These are phyloP conservation scores for Hyposoter dolosus DNA, from an alignment of 2,888 invertebrate species.

Conservation along the genomic window DNA sequence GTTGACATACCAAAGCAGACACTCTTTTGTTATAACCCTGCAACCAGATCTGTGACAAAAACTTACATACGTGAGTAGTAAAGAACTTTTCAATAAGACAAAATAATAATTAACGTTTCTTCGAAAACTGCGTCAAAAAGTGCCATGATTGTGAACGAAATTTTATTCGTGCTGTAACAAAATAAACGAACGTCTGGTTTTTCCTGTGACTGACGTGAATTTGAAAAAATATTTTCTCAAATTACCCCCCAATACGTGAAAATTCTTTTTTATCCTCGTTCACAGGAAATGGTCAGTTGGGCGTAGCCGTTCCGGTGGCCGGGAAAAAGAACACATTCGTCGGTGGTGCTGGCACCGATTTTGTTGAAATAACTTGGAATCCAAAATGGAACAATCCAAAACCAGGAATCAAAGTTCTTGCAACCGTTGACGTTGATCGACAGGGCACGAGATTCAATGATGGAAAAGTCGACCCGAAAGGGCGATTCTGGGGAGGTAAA, in stretches of 20 bases:
- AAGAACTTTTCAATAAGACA: slow-evolving; percentile 19
- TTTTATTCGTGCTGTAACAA: too few species aligned
- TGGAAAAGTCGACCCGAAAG: slow-evolving; percentile 89
- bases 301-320: slow-evolving; percentile 83
- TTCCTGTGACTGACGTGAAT: too few species aligned
- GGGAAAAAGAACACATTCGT: slow-evolving; percentile 81
- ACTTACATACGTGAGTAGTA: slow-evolving; percentile 73
- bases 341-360: slow-evolving; percentile 82
- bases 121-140: too few species aligned
- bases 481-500: slow-evolving; percentile 89
- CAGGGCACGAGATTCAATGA: slow-evolving; percentile 88
- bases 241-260: too few species aligned
- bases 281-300: slow-evolving; percentile 75
- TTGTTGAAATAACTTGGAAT: slow-evolving; percentile 85
- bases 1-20: slow-evolving; percentile 87
- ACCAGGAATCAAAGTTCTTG: slow-evolving; percentile 76
- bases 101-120: background rate
- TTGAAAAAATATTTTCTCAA: too few species aligned
- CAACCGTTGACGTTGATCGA: slow-evolving; percentile 85
- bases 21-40: slow-evolving; percentile 86
- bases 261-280: too few species aligned
- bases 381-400: slow-evolving; percentile 75
- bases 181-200: too few species aligned
- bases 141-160: too few species aligned
- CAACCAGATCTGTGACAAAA: slow-evolving; percentile 83